Percentiles rank a stretch among this genome's conserved stretches.
Evolutionary conservation across 2,113 vertebrate genomes (phyloP).

Genomic region (Phrynocephalus versicolor): DNA sequence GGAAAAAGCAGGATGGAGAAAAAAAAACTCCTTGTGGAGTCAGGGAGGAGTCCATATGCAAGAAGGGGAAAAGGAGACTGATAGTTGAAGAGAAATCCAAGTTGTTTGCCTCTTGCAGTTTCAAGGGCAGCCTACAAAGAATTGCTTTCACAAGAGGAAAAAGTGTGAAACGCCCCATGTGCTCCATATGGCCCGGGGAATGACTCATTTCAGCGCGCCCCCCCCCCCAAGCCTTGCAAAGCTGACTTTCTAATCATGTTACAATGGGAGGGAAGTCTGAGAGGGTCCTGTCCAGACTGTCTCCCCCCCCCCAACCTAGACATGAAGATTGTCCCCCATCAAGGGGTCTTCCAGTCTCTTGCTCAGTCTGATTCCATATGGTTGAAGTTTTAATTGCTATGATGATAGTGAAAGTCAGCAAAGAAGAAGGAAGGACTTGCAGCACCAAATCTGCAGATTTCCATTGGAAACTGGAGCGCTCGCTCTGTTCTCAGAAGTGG

Average conservation of each 20-base stretch:
- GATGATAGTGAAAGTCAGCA: not conserved
- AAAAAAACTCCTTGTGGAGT: not conserved
- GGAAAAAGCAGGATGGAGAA: not conserved
- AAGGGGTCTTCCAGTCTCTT: not conserved
- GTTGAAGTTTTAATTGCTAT: not conserved
- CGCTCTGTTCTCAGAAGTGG: too few species aligned
- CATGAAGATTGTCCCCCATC: not conserved
- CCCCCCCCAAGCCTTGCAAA: not conserved
- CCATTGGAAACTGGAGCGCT: constrained; percentile 17
- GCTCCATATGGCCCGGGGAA: constrained; percentile 27
- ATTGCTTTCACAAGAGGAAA: not conserved
- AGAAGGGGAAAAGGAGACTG: not conserved
- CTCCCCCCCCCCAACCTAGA: not conserved
- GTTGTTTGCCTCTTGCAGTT: not conserved
- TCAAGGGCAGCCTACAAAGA: constrained; percentile 2
- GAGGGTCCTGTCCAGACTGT: not conserved
- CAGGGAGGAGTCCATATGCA: not conserved
- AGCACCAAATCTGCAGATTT: constrained; percentile 17
- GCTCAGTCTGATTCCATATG: not conserved
- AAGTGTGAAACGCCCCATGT: fast-evolving
- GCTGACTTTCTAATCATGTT: not conserved
- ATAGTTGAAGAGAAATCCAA: fast-evolving
- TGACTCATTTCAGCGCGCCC: not conserved
- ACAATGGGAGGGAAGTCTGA: not conserved
- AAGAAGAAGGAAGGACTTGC: not conserved